Percentiles rank a stretch among this genome's conserved stretches.
These are phyloP conservation scores for Chaenocephalus aceratus DNA, from an alignment of 2,113 vertebrate species.

Conservation along the genomic window DNA sequence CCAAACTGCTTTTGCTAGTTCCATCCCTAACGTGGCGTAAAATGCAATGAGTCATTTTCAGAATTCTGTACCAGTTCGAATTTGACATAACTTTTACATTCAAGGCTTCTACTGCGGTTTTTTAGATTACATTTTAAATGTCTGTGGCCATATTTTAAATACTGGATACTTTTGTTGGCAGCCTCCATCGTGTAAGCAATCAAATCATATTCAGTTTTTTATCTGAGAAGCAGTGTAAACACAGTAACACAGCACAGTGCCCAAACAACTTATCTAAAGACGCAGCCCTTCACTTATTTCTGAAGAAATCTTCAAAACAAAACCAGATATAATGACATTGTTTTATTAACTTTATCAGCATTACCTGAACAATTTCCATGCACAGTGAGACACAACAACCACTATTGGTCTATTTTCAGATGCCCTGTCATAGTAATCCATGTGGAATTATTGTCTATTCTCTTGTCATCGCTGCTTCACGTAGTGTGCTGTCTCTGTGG, in stretches of 20 bases:
- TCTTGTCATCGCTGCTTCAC: conserved; percentile 1
- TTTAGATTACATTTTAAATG: too few species aligned
- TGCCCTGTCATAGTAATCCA: background rate
- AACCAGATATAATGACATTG: background rate
- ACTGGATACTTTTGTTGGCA: background rate
- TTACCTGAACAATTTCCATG: background rate
- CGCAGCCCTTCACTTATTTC: too few species aligned
- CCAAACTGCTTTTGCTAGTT: too few species aligned
- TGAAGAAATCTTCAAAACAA: background rate
- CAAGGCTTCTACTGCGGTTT: too few species aligned
- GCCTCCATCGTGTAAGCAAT: background rate
- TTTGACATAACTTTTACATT: too few species aligned
- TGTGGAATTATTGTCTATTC: conserved; percentile 1
- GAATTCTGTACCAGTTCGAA: too few species aligned
- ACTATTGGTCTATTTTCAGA: conserved; percentile 1
- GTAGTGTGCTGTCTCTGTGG: background rate
- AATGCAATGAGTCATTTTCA: too few species aligned
- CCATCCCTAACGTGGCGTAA: too few species aligned
- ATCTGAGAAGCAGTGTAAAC: background rate
- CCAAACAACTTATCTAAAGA: background rate
- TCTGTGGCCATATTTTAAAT: too few species aligned
- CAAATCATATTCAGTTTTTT: background rate
- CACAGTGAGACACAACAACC: background rate
- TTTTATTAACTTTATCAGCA: conserved; percentile 7
- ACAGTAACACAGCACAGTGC: background rate